phyloP scores from a whole-genome alignment of 2,888 invertebrate genomes.

The Dicyrtoma fusca region DNA sequence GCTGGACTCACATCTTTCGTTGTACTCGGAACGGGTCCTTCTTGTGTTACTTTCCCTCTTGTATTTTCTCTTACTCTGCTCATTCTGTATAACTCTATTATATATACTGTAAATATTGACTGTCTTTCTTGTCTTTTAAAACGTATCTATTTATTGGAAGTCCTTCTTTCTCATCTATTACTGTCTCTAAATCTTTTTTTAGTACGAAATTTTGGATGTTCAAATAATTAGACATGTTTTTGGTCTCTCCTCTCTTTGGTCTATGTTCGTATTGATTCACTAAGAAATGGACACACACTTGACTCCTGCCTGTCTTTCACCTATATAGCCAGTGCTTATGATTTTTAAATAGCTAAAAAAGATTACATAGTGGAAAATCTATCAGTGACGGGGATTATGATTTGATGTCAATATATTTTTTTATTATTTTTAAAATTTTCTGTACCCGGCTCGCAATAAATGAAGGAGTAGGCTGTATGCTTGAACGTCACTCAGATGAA shows the following conservation, averaged over 20 bases:
- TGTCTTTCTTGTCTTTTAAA: conserved; percentile 41
- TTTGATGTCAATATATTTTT: too few species aligned
- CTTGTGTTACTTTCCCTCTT: conserved; percentile 34
- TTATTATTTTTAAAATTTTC: too few species aligned
- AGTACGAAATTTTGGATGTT: conserved; percentile 34
- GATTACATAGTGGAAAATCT: too few species aligned
- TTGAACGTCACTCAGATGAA: too few species aligned
- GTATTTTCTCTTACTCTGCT: conserved; percentile 34
- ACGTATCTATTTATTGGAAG: conserved; percentile 30
- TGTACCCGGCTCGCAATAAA: too few species aligned
- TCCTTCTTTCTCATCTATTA: conserved; percentile 41
- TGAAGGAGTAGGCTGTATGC: too few species aligned
- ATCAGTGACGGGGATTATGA: too few species aligned
- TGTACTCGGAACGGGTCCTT: conserved; percentile 37
- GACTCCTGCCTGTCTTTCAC: conserved; percentile 34
- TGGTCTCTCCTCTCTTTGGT: conserved; percentile 36
- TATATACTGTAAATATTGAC: conserved; percentile 40
- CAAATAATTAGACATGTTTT: conserved; percentile 33
- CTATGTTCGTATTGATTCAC: conserved; percentile 24
- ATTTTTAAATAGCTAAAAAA: too few species aligned
- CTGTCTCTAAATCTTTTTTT: conserved; percentile 22
- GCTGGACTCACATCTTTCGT: conserved; percentile 42
- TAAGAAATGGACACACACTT: conserved; percentile 27
- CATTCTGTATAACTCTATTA: conserved; percentile 18
- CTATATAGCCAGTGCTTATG: conserved; percentile 11